Evolutionary conservation across 2,797 vertebrate species (phyloP), one percentile per base, ranked within the genome.

Genomic region (Staurois parvus): DNA sequence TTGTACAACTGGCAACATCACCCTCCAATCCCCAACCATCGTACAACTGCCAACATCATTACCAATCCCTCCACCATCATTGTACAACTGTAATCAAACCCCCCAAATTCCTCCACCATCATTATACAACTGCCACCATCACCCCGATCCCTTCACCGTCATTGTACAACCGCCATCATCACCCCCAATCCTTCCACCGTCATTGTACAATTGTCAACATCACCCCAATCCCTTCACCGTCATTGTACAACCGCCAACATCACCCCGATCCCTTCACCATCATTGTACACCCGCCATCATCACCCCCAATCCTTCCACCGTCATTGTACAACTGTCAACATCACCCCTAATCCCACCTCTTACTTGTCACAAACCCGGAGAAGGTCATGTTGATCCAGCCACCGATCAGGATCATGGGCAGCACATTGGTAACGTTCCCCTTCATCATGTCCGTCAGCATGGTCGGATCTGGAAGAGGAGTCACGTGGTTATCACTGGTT

Each of bases 401-500:
- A 17, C 98, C 98, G 0, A 99, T 99, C 76, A 99, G 96, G 90
- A 99, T 99, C 98, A 99, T 99, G 37, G 98, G 98, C 89, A 99
- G 95, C 48, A 99, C 98, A 0, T 99, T 99, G 64, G 98, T 99
- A 82, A 99, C 97, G 21, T 99, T 99, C 87, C 98, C 98, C 90
- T 99, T 99, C 98, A 99, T 99, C 98, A 99, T 99, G 89, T 99
- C 98, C 8, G 98, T 99, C 91, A 99, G 90, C 98, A 99, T 99
- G 88, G 97, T 99, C 79, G 98, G 98, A 92, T 99, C 98, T 99
- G 91, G 8, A 90, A 81, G 76, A 83, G 5, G 37, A 52, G 19
- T 12, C 3, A 79, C 9, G n/a, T 13, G 30, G 4, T 8, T 37
- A 15, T 34, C 68, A 78, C 0, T 88, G 80, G 48, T 0, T 0